phyloP scores from a whole-genome alignment of 2,113 vertebrate species.

The Serilophus lunatus region DNA sequence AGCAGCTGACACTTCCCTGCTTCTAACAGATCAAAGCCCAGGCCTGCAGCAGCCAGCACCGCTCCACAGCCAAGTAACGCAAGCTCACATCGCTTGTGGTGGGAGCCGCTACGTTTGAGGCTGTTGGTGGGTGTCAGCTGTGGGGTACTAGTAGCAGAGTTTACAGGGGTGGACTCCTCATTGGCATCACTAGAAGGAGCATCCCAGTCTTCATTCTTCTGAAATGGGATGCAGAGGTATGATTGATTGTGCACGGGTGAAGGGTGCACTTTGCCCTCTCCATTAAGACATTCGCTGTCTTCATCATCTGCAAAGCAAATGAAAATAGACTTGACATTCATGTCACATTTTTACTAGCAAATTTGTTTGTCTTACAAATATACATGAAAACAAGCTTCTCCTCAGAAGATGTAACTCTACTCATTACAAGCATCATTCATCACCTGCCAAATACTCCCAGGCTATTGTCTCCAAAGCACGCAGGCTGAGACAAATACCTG shows the following conservation, averaged over 20 bases:
- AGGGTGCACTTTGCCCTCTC: conserved; percentile 67
- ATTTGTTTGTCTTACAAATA: not conserved
- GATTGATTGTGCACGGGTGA: conserved; percentile 81
- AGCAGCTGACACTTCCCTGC: conserved; percentile 78
- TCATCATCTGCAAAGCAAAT: conserved; percentile 83
- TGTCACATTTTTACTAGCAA: not conserved
- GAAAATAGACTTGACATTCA: not conserved
- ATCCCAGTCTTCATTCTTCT: conserved; percentile 81
- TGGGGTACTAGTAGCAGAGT: conserved; percentile 80
- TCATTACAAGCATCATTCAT: not conserved
- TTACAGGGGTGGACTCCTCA: conserved; percentile 79
- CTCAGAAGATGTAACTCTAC: not conserved
- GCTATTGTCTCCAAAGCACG: not conserved
- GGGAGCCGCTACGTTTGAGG: conserved; percentile 77
- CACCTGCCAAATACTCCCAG: not conserved
- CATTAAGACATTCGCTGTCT: conserved; percentile 79
- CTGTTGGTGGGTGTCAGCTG: conserved; percentile 85
- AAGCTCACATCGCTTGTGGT: conserved; percentile 84
- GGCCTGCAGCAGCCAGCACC: conserved; percentile 89
- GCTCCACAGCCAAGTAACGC: conserved; percentile 90
- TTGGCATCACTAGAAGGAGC: conserved; percentile 74
- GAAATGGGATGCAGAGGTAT: conserved; percentile 94
- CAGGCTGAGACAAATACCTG: not conserved
- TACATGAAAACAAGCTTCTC: not conserved
- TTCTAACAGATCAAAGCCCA: conserved; percentile 87